Conservation (phyloP, 2,797 vertebrate genomes). For the Chanos chanos region DNA sequence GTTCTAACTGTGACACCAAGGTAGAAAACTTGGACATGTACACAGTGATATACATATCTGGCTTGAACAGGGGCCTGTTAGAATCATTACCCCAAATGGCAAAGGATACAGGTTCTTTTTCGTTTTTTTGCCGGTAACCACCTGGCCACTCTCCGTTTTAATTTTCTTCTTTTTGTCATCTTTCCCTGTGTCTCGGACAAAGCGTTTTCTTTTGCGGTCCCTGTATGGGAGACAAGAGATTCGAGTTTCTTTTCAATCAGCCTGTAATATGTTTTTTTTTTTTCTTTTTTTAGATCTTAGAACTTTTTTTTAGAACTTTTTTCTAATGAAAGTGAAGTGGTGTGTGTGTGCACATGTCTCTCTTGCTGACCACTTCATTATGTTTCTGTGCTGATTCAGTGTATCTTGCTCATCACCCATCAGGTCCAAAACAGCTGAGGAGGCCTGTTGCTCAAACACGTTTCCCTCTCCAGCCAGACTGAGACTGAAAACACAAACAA, state of each 20-base stretch:
- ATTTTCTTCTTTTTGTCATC: conserved; percentile 86
- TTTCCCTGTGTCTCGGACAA: conserved; percentile 80
- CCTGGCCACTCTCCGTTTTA: conserved; percentile 79
- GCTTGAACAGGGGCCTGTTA: too few relatives aligned
- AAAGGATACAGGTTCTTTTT: conserved; percentile 95
- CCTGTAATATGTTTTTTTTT: not conserved
- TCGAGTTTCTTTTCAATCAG: not conserved
- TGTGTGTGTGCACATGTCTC: not conserved
- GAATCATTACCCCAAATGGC: too few relatives aligned
- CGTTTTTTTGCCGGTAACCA: conserved; percentile 79
- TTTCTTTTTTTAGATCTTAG: not conserved
- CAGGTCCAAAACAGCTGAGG: conserved; percentile 85
- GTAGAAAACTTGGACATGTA: not conserved
- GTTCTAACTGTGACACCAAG: conserved; percentile 30
- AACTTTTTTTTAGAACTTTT: not conserved
- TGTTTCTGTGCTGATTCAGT: conserved; percentile 74
- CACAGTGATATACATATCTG: too few relatives aligned
- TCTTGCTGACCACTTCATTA: conserved; percentile 87
- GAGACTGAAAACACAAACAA: conserved; percentile 65
- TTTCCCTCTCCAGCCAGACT: conserved; percentile 70
- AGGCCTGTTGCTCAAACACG: conserved; percentile 86
- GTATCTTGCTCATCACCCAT: conserved; percentile 86
- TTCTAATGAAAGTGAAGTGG: not conserved
- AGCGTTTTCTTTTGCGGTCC: conserved; percentile 95
- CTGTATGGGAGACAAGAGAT: conserved; percentile 66